Base-by-base conservation (phyloP, 2,888 invertebrate genomes). In the Acrobasis repandana region DNA sequence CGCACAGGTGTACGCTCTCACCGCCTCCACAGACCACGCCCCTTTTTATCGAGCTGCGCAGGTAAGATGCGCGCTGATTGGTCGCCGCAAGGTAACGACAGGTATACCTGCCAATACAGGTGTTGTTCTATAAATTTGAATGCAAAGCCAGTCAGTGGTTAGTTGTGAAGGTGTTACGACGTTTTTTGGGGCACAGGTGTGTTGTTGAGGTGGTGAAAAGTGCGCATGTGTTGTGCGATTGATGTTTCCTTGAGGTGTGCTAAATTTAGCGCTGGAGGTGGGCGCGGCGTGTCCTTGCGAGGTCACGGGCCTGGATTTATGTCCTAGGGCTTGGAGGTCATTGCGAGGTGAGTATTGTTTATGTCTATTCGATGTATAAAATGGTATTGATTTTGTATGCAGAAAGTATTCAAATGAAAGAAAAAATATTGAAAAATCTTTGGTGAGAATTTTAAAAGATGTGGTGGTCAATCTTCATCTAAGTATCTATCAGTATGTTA, bases 171-270 rank as follows among this genome's bases (percentile, higher is more conserved):
- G 65, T 71, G 68, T 70, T 64, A 64, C 71, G 70, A 74, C 63
- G 70, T 64, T 66, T 70, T 63, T 16, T 61, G 58, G 20, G 49
- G 57, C 63, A 58, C 56, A 69, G 65, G 67, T 67, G 64, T 67
- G 62, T 67, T 69, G 64, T 63, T 60, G 65, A 18, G 52, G 62
- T 68, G 70, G 69, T 74, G 74, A 79, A 79, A 77, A 78, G 88
- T 91, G 91, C 90, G 91, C 91, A 91, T 91, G 91, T 91, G 90
- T 90, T 81, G 84, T 76, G 76, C 83, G 85, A 91, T 91, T 91
- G 91, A 91, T 90, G 90, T 91, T 90, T 90, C 80, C 89, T 89
- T 90, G 90, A 91, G 91, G 91, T 90, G 89, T 77, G 83, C 88
- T 89, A 86, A 87, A 89, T 90, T 86, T 87, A 86, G 90, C 38